Conservation (phyloP, 2,113 vertebrate genomes). For the Chaetorhynchus papuensis region DNA sequence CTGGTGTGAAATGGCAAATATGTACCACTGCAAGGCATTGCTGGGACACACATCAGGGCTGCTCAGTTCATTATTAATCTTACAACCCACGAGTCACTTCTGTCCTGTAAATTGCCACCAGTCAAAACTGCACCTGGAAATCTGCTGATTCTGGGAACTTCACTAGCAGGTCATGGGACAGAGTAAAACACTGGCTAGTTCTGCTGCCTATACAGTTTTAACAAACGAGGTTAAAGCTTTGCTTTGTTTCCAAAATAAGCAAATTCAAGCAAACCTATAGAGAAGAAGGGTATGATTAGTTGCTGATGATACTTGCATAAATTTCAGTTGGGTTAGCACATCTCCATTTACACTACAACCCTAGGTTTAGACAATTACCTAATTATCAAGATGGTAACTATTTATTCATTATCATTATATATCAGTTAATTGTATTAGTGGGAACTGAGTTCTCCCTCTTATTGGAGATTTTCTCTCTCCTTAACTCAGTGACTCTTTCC, state of each 20-base stretch:
- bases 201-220: constrained; percentile 22
- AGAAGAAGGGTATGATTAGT: not conserved
- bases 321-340: not conserved
- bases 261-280: constrained; percentile 18
- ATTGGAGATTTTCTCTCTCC: not conserved
- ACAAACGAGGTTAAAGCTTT: constrained; percentile 35
- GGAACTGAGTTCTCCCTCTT: not conserved
- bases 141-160: constrained; percentile 21
- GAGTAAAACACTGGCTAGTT: not conserved
- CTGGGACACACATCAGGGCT: not conserved
- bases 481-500: not conserved
- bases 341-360: not conserved
- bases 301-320: not conserved
- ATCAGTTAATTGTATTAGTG: not conserved
- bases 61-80: not conserved
- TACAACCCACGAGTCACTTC: not conserved
- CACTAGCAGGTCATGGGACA: not conserved
- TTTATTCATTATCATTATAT: not conserved
- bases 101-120: not conserved
- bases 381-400: not conserved
- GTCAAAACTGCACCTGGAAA: not conserved
- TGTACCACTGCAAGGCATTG: not conserved
- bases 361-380: not conserved
- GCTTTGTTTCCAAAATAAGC: constrained; percentile 36
- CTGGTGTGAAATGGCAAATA: not conserved